Base-by-base conservation (phyloP, 2,113 vertebrate species). In the Epinephelus lanceolatus region DNA sequence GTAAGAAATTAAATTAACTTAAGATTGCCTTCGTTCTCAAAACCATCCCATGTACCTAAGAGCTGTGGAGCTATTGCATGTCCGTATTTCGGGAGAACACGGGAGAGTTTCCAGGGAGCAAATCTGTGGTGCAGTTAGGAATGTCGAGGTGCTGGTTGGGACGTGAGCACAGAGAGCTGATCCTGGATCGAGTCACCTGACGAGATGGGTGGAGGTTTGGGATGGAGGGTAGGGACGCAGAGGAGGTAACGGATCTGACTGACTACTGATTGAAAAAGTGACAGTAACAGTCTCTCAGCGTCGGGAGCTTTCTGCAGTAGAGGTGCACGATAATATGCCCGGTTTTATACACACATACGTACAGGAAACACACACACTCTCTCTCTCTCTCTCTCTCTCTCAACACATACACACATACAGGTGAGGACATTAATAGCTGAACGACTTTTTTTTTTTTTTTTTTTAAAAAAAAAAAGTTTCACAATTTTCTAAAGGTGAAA, bases 1-100 rank as follows among this genome's bases (percentile, higher is more conserved):
- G 77, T 87, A 92, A 86, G 89, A 93, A 94, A 92, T 93, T 92
- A 91, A 93, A 93, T 93, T 87, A 92, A 93, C 25, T 90, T 82
- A 91, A 87, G 84, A 86, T 92, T 91, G 91, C 83, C 86, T 88
- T 91, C 59, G 61, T 83, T 89, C 71, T 89, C 71, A 73, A 80
- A 88, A 87, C 65, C 76, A 68, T 90, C 83, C 85, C 74, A 71
- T 81, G 88, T 89, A 90, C 87, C 84, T 76, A 81, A 80, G 80
- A 76, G 75, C 68, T 69, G 69, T 77, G 83, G 76, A 86, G 71
- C 84, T 87, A 82, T 75, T 75, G 80, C 76, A 53, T 80, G 87
- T 89, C 85, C 73, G 21, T 83, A 78, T 71, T 82, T 84, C 27
- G 40, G 75, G 52, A 55, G 73, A 80, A 78, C 8, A 61, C 13